Base-by-base conservation (phyloP, 1,140 invertebrate genomes). In the Drosophila cardini region DNA sequence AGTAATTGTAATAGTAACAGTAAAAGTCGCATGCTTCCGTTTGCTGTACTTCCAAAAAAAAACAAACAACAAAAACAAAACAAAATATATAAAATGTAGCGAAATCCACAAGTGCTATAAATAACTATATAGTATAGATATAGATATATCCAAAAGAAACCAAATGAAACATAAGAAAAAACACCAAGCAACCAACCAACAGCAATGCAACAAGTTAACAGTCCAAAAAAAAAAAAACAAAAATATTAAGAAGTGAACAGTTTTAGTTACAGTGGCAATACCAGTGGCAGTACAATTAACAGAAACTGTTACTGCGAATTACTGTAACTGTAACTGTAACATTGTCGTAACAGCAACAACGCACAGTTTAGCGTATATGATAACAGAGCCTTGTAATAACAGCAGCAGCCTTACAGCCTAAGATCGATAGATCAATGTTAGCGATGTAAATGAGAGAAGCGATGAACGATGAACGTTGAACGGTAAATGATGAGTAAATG, bases 191-290 rank as follows among this genome's bases (percentile, higher is more conserved):
- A 50, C 61, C 45, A 62, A 60, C 26, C 26, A 52, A 32, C 57
- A 63, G 46, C 61, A 64, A 53, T 52, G 60, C 55, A 68, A 69
- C 65, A 65, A 75, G 68, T 75, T 75, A 75, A 75, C 72, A 75
- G 72, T 64, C 43, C 52, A 75, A 60, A 46, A 32, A 36, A 13
- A 26, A 45, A n/a, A 32, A 30, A 34, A 53, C 52, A 38, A 21
- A 15, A 57, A 26, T 30, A 50, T n/a, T n/a, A n/a, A n/a, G n/a
- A n/a, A n/a, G n/a, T n/a, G n/a, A n/a, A 50, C 26, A 57, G 45
- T 48, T 7, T 42, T 18, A 43, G 53, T 52, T 8, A 36, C 46
- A 30, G 53, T 26, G 21, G 21, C 21, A n/a, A n/a, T n/a, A n/a
- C n/a, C n/a, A 26, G 21, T 26, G 21, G 21, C 21, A 26, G 21